Evolutionary conservation across 2,113 vertebrate species (phyloP).

Genomic region (Lagopus muta): DNA sequence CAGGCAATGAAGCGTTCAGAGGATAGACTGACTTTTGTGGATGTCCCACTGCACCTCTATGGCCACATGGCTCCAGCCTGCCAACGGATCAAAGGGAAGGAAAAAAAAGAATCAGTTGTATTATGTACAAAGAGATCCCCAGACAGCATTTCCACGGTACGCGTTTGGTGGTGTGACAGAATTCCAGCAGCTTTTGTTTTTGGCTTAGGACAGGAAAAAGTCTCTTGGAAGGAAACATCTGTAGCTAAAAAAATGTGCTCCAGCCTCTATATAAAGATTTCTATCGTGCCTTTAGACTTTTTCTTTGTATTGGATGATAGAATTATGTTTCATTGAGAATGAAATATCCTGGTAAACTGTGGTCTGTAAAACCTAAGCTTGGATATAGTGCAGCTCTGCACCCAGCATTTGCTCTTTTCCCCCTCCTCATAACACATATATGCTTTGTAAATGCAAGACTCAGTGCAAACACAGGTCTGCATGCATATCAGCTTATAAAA

Average conservation of each 20-base stretch:
- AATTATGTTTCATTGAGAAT: neutral
- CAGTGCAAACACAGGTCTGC: neutral
- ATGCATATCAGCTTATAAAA: neutral
- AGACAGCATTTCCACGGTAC: neutral
- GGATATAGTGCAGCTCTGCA: neutral
- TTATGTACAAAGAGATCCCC: neutral
- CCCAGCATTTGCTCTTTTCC: neutral
- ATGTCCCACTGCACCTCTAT: neutral
- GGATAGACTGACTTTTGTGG: neutral
- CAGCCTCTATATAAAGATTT: conserved; percentile 5
- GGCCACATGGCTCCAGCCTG: neutral
- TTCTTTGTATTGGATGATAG: neutral
- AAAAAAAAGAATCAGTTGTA: too few species aligned
- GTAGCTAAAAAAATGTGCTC: conserved; percentile 28
- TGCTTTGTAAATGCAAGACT: rapidly evolving
- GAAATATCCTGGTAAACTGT: rapidly evolving
- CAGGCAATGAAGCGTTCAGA: neutral
- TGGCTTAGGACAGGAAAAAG: conserved; percentile 53
- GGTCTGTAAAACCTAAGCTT: neutral
- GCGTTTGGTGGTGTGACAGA: neutral
- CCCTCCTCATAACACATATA: neutral
- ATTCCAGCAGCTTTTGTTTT: conserved; percentile 47
- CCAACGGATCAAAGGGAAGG: neutral
- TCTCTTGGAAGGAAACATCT: conserved; percentile 76
- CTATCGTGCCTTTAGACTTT: neutral